These are phyloP conservation scores for Atopsyche davidsoni DNA, from an alignment of 1,140 invertebrate genomes.

Conservation along the genomic window DNA sequence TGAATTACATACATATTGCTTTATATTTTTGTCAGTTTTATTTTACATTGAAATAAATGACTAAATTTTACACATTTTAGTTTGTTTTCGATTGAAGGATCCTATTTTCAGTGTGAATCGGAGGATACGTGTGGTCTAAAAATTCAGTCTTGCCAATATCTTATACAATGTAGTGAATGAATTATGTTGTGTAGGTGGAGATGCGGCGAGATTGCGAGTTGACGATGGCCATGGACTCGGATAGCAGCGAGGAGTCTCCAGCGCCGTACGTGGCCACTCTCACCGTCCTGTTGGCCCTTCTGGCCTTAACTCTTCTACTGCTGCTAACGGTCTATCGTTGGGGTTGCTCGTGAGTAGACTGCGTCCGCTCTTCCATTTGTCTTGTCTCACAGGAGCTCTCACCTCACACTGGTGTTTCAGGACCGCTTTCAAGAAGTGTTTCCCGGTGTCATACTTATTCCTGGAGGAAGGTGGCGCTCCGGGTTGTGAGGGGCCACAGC, in stretches of 20 bases:
- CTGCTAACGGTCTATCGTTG: constrained; percentile 22
- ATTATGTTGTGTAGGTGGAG: constrained; percentile 14
- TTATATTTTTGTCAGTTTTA: too few relatives aligned
- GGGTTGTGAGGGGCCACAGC: constrained; percentile 11
- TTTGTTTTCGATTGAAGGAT: too few relatives aligned
- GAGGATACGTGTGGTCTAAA: too few relatives aligned
- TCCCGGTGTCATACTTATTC: constrained; percentile 27
- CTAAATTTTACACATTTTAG: too few relatives aligned
- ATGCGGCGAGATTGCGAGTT: constrained; percentile 22
- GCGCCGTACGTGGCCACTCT: constrained; percentile 4
- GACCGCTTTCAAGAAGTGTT: constrained; percentile 25
- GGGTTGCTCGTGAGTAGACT: constrained; percentile 21
- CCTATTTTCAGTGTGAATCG: too few relatives aligned
- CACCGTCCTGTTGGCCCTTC: constrained; percentile 1
- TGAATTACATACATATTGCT: too few relatives aligned
- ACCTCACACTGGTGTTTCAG: constrained; percentile 13
- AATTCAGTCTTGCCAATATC: too few relatives aligned
- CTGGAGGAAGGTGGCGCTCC: constrained; percentile 18
- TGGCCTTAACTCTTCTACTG: constrained; percentile 3
- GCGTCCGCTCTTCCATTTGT: background rate
- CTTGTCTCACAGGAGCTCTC: background rate
- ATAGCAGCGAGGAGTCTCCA: constrained; percentile 4
- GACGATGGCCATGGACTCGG: background rate
- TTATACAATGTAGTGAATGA: too few relatives aligned
- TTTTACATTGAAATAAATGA: too few relatives aligned